Base-by-base conservation (phyloP, 2,797 vertebrate genomes). In the Amblyopsis hoosieri region DNA sequence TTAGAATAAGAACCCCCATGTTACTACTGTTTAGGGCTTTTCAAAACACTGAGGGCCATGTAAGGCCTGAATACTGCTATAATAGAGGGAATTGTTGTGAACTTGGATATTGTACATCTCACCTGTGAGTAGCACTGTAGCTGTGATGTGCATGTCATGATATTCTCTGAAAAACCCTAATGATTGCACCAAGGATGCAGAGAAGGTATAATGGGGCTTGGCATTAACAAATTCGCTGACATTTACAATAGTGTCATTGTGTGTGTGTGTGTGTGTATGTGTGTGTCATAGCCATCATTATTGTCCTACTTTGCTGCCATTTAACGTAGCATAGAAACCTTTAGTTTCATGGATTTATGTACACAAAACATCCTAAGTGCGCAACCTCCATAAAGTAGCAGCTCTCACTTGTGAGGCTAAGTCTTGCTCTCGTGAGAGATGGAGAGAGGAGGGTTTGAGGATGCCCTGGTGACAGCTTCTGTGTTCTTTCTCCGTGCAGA, bases 251-350 rank as follows among this genome's bases (percentile, higher is more conserved):
- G 54, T 65, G 58, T 69, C 80, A 67, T 2, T 48, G 9, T 29
- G 14, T 31, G 11, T 54, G 17, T 37, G 33, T 37, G 33, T 37
- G 33, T 37, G 33, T 37, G 7, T 37, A 2, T 42, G 47, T 58
- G 45, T 19, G 5, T 13, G 57, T 60, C 46, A 69, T 62, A 78
- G 69, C 75, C 70, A 72, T 77, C 72, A 71, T 67, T 49, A 51
- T 48, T 31, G 72, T 82, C 74, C 81, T 73, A 81, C 53, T 81
- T 85, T 76, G 37, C 62, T 78, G 62, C 74, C 72, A 78, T 77
- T 81, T 79, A 68, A 57, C 76, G 14, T 37, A 7, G 31, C 33
- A 49, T 53, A 60, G 72, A 74, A 78, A 76, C 2, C 0, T 54
- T 47, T 47, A 1, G 60, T 65, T 75, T 72, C 50, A 49, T 58